Conservation (phyloP, 2,888 invertebrate genomes). For the Tachina fera region DNA sequence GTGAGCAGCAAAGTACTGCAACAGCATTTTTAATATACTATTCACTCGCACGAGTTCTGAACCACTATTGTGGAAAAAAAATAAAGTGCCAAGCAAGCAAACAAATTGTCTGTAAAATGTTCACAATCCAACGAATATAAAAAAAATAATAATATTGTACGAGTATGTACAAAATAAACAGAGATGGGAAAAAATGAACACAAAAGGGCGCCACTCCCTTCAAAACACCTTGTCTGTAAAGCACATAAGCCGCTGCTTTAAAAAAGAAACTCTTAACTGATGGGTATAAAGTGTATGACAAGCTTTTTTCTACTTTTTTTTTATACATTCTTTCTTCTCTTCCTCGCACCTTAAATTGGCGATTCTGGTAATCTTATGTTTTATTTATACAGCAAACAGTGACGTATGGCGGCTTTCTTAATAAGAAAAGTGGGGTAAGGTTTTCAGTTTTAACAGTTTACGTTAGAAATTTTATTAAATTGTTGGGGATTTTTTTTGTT, state of each 20-base stretch:
- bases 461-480: background rate
- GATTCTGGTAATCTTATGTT: slow-evolving; percentile 40
- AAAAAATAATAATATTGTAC: background rate
- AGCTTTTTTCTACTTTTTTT: slow-evolving; percentile 50
- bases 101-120: slow-evolving; percentile 72
- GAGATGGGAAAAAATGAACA: slow-evolving; percentile 47
- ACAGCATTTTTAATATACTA: slow-evolving; percentile 63
- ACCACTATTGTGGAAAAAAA: slow-evolving; percentile 61
- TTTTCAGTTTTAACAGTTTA: background rate
- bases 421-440: background rate
- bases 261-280: slow-evolving; percentile 57
- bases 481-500: too few relatives aligned
- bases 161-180: slow-evolving; percentile 23
- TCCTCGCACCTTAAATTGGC: background rate
- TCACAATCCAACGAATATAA: slow-evolving; percentile 47
- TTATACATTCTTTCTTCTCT: background rate
- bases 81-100: slow-evolving; percentile 71
- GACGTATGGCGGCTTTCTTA: background rate
- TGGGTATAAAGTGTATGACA: slow-evolving; percentile 67
- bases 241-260: slow-evolving; percentile 61
- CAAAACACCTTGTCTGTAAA: slow-evolving; percentile 66
- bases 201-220: slow-evolving; percentile 67
- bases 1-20: slow-evolving; percentile 68
- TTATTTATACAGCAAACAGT: slow-evolving; percentile 38
- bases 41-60: slow-evolving; percentile 34